Base-by-base conservation (phyloP, 1,140 invertebrate species). In the Scaptodrosophila lebanonensis region DNA sequence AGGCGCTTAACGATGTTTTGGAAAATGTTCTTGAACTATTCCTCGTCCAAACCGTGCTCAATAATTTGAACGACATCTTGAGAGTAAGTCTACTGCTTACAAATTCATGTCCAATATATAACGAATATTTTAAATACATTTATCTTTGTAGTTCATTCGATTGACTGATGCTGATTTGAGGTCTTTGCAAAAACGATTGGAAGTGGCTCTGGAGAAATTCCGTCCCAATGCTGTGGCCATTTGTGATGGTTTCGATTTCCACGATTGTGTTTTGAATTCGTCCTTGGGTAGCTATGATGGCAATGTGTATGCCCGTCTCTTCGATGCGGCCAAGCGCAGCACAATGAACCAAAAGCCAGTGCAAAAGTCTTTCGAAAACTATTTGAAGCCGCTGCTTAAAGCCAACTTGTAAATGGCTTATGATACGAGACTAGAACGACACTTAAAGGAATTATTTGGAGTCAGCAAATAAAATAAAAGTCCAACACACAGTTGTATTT, bases 161-260 rank as follows among this genome's bases (percentile, higher is more conserved):
- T 82, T 94, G 35, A 89, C 87, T 1, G 88, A 90, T 30, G 83
- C 88, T 12, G 90, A 95, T 67, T 88, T 97, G 6, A 87, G 89
- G 36, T 70, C 87, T 0, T 75, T 96, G 12, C 92, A 95, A 71
- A 73, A 87, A 5, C 91, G 91, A 36, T 85, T 96, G 36, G 92
- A 94, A 64, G 88, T 91, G 6, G 86, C 95, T 6, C 87, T 98
- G 36, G 79, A 85, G 2, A 82, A 88, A 7, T 89, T 98, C n/a
- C 90, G 97, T 51, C 93, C 94, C 2, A 95, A 98, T 88, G 95
- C 95, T 3, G 92, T 98, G 0, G 92, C 93, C 6, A 89, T 98
- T 4, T 96, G 97, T 0, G 97, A 98, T 87, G 92, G 94, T 2
- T 98, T 98, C 66, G 95, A 97, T 84, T 91, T 95, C 40, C 89